These are phyloP conservation scores for Dryoscopus gambensis DNA, from an alignment of 2,113 vertebrate species.

Conservation along the genomic window DNA sequence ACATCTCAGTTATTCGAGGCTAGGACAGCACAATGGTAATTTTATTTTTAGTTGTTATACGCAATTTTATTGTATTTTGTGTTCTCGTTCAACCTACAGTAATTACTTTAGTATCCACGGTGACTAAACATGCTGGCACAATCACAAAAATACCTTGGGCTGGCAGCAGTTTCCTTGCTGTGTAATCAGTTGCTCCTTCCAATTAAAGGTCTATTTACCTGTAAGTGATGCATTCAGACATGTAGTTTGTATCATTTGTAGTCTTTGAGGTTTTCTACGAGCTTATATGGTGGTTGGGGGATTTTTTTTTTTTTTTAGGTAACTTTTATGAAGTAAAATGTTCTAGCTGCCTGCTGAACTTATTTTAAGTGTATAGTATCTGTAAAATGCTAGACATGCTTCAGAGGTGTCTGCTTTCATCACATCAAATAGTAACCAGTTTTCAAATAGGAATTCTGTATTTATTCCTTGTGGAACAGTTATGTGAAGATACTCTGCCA, in stretches of 20 bases:
- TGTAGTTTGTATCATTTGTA: neutral
- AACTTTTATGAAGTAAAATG: neutral
- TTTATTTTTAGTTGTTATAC: neutral
- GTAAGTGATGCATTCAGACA: neutral
- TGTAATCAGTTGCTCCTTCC: neutral
- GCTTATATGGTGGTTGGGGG: neutral
- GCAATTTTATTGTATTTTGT: neutral
- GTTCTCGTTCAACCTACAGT: neutral
- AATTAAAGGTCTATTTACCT: neutral
- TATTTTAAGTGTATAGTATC: neutral
- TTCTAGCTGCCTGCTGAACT: neutral
- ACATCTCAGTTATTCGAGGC: neutral
- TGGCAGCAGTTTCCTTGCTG: neutral
- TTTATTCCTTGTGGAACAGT: neutral
- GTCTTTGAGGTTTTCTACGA: neutral
- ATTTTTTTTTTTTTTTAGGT: neutral
- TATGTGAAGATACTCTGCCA: neutral
- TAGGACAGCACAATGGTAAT: neutral
- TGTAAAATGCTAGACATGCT: rapidly evolving
- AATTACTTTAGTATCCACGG: neutral
- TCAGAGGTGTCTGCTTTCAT: neutral
- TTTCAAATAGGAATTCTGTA: neutral
- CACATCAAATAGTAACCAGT: neutral
- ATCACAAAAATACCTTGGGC: neutral
- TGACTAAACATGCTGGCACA: neutral